Conservation (phyloP, 2,888 invertebrate genomes). For the Cosmorhoe ocellata region DNA sequence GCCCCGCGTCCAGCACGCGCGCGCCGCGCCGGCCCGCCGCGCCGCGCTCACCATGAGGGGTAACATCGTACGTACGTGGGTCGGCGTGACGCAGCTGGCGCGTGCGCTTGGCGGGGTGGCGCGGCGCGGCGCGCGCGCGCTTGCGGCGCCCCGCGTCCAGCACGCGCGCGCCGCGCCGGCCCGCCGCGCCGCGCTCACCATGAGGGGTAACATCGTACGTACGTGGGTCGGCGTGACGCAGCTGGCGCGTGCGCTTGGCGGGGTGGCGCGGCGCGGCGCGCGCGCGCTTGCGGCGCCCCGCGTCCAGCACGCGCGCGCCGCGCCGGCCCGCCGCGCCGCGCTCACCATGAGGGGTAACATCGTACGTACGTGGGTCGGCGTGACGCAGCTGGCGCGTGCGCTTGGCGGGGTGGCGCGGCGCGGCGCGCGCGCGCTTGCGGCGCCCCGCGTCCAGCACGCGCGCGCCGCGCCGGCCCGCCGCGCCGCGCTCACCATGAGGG, state of each 20-base stretch:
- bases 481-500: no score
- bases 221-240: no score
- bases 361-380: no score
- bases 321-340: no score
- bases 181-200: no score
- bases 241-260: not conserved
- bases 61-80: no score
- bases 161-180: not conserved
- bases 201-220: no score
- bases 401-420: constrained; percentile 46
- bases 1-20: not conserved
- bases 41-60: no score
- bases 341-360: no score
- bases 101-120: not conserved
- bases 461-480: constrained; percentile 45
- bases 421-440: constrained; percentile 40
- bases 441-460: constrained; percentile 44
- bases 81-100: no score
- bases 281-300: not conserved
- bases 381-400: constrained; percentile 28
- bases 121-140: no score
- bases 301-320: not conserved
- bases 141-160: not conserved
- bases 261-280: no score
- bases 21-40: not conserved